A percentile compares a stretch with the other conserved stretches of the same genome.
phyloP scores from a whole-genome alignment of 1,140 invertebrate genomes.

The Brachionus rubens region DNA sequence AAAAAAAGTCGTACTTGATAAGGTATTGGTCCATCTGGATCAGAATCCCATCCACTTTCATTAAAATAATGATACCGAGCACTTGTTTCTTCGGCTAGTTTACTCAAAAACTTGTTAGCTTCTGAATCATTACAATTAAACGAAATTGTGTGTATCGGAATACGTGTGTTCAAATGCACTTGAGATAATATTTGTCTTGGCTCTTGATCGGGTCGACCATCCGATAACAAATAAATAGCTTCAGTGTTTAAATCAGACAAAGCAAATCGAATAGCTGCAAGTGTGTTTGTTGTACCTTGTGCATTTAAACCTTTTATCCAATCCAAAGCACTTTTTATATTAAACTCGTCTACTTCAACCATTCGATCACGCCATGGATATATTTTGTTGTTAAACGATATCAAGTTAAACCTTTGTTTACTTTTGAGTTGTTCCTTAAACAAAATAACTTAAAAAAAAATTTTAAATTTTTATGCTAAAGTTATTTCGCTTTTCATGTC shows the following conservation, averaged over 20 bases:
- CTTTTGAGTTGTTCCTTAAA: conserved; percentile 58
- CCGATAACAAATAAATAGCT: conserved; percentile 59
- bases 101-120: conserved; percentile 58
- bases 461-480: background rate
- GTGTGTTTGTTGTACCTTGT: conserved; percentile 59
- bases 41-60: conserved; percentile 50
- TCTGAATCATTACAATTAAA: conserved; percentile 61
- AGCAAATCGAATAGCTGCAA: conserved; percentile 55
- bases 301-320: conserved; percentile 59
- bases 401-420: conserved; percentile 58
- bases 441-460: background rate
- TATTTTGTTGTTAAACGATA: conserved; percentile 56
- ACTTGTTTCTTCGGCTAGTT: conserved; percentile 55
- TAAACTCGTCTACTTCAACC: conserved; percentile 56
- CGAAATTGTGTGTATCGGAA: conserved; percentile 58
- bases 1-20: conserved; percentile 59
- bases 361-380: conserved; percentile 56
- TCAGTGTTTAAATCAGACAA: conserved; percentile 56
- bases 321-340: conserved; percentile 54
- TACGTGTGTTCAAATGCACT: conserved; percentile 54
- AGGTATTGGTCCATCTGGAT: conserved; percentile 52
- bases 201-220: conserved; percentile 60
- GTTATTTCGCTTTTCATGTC: background rate
- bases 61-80: conserved; percentile 59
- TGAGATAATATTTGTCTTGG: conserved; percentile 59